Conservation (phyloP, 1,140 invertebrate genomes). For the Drosophila mojavensis region DNA sequence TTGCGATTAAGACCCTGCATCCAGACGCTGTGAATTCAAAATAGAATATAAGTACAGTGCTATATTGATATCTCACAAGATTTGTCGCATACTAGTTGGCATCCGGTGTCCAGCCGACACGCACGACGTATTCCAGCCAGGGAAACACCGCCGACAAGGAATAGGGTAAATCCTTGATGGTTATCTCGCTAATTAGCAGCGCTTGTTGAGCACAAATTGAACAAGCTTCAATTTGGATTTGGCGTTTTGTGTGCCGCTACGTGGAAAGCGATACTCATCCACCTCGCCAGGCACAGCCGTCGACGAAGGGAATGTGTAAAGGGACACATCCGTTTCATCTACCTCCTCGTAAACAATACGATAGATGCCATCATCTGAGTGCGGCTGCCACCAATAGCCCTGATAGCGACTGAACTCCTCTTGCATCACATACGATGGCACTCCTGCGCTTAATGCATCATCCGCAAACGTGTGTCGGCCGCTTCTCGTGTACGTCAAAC, state of each 20-base stretch:
- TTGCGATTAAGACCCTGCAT: constrained; percentile 93
- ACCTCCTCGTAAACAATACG: constrained; percentile 98
- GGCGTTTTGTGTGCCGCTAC: constrained; percentile 95
- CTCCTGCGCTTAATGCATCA: constrained; percentile 94
- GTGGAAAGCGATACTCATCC: constrained; percentile 95
- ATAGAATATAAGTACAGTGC: constrained; percentile 10
- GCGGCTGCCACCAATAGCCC: constrained; percentile 99
- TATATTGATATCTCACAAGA: neutral
- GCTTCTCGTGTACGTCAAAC: constrained; percentile 93
- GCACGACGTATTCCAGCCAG: constrained; percentile 96
- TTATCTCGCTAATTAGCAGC: constrained; percentile 88
- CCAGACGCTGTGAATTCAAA: constrained; percentile 89
- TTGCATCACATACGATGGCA: constrained; percentile 98
- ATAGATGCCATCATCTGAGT: constrained; percentile 89
- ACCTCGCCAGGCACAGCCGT: constrained; percentile 90
- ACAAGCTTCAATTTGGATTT: constrained; percentile 94
- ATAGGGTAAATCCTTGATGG: constrained; percentile 89
- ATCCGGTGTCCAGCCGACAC: constrained; percentile 96
- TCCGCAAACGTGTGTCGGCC: constrained; percentile 89
- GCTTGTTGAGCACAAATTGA: constrained; percentile 90
- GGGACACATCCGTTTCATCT: constrained; percentile 96
- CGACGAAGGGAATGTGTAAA: constrained; percentile 93
- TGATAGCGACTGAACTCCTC: constrained; percentile 98
- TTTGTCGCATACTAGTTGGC: constrained; percentile 90
- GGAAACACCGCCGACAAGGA: constrained; percentile 92